Evolutionary conservation across 53 echinoderm and acorn worm genomes (phyloP).

Genomic region (Holothuria leucospilota): DNA sequence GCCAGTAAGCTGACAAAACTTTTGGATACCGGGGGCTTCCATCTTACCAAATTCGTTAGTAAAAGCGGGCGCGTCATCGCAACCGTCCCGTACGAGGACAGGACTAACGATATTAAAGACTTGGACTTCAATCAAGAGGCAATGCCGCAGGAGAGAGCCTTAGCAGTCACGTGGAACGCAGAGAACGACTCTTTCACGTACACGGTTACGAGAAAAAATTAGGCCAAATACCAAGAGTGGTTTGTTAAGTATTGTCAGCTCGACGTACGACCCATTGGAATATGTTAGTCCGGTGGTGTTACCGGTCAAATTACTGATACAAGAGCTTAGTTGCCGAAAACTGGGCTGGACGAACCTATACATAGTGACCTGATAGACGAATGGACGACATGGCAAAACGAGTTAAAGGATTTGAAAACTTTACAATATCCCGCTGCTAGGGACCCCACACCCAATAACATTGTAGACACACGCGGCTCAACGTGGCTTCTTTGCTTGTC

Average conservation of each 20-base stretch:
- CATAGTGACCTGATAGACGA: constrained; percentile 42
- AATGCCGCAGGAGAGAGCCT: constrained; percentile 47
- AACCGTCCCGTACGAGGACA: constrained; percentile 56
- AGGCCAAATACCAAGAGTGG: constrained; percentile 50
- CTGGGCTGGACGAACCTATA: too few relatives aligned
- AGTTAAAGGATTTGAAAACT: constrained; percentile 62
- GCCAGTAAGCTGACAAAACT: constrained; percentile 22
- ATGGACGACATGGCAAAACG: constrained; percentile 65
- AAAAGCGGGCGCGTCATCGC: constrained; percentile 50
- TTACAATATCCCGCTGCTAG: constrained; percentile 58
- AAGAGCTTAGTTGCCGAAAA: constrained; percentile 28
- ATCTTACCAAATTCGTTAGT: constrained; percentile 63
- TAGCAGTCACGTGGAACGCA: constrained; percentile 33
- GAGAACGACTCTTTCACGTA: constrained; percentile 28
- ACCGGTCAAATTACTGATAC: constrained; percentile 43
- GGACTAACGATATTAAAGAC: constrained; percentile 43
- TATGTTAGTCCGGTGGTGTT: constrained; percentile 28
- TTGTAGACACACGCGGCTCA: too few relatives aligned
- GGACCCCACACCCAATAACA: too few relatives aligned
- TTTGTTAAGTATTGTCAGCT: constrained; percentile 39
- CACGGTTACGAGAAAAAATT: constrained; percentile 14
- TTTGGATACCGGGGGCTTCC: constrained; percentile 56
- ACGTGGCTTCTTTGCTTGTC: too few relatives aligned
- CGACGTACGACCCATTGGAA: constrained; percentile 56
- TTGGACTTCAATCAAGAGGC: constrained; percentile 56